Base-by-base conservation (phyloP, 2,797 vertebrate species). In the Rhabdophis nuchalis region DNA sequence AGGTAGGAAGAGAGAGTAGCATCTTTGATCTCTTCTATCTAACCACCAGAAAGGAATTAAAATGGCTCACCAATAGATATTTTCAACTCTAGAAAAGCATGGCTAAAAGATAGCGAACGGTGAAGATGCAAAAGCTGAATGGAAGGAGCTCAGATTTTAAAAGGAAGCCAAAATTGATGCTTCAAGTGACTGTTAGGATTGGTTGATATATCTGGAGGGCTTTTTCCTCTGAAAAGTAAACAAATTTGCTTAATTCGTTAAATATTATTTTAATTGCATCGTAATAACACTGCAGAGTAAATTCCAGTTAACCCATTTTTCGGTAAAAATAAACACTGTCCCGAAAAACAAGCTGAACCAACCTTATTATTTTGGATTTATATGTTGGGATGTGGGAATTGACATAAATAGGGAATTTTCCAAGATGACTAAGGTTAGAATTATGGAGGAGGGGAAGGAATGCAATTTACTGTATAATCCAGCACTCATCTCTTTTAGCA, bases 1-100 rank as follows among this genome's bases (percentile, higher is more conserved):
- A n/a, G 54, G 46, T 60, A 27, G 13, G 20, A 3, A 46, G 23
- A 8, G 7, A 82, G 0, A 20, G 29, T 16, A 2, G 9, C n/a
- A 88, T 46, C 23, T 41, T 60, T n/a, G 11, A 12, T 1, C 23
- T 20, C 72, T 54, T 5, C 9, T 25, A n/a, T 82, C 58, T 16
- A 60, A 36, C 1, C 0, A n/a, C 20, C 32, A 9, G 7, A 10
- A 20, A 10, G 9, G 23, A 64, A 54, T 14, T n/a, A 18, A 64
- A 53, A 85, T 11, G 58, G 20, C 25, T 58, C 20, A n/a, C 23
- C 1, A 11, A 20, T 46, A 54, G 14, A 64, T 5, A 23, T 54
- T 20, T 85, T 32, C 87, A 85, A 25, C 32, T 8, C 0, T 61
- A 50, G 87, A 29, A 29, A 53, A 68, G 25, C 20, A 56, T 46